Percentiles rank a stretch among this genome's conserved stretches.
Conservation (phyloP, 2,113 vertebrate genomes). For the Craseonycteris thonglongyai region DNA sequence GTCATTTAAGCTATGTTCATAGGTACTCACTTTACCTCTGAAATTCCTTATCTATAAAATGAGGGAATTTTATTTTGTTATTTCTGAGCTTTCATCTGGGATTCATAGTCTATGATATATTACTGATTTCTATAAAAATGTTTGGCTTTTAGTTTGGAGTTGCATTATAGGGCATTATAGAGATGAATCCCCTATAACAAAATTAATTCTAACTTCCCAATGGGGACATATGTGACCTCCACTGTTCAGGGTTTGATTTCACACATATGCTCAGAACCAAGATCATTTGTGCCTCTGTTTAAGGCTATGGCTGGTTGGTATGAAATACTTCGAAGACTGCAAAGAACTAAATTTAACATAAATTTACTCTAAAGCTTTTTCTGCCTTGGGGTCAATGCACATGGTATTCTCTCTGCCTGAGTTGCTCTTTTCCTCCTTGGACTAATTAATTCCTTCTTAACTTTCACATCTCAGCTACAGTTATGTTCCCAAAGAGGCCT, state of each 20-base stretch:
- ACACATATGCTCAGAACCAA: background rate
- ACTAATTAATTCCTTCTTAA: slow-evolving; percentile 8
- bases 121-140: background rate
- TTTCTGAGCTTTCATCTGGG: background rate
- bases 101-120: background rate
- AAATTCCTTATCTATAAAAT: background rate
- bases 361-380: background rate
- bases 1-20: background rate
- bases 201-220: background rate
- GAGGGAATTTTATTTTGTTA: background rate
- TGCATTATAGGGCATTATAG: background rate
- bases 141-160: background rate
- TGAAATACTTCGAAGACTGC: background rate
- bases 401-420: background rate
- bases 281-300: background rate
- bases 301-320: background rate
- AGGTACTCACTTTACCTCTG: background rate
- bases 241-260: background rate
- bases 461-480: background rate
- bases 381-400: background rate
- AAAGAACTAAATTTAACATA: background rate
- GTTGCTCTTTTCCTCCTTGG: background rate
- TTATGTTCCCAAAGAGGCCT: background rate
- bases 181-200: background rate
- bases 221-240: background rate